These are phyloP conservation scores for Chauna torquata DNA, from an alignment of 2,113 vertebrate genomes.

Conservation along the genomic window DNA sequence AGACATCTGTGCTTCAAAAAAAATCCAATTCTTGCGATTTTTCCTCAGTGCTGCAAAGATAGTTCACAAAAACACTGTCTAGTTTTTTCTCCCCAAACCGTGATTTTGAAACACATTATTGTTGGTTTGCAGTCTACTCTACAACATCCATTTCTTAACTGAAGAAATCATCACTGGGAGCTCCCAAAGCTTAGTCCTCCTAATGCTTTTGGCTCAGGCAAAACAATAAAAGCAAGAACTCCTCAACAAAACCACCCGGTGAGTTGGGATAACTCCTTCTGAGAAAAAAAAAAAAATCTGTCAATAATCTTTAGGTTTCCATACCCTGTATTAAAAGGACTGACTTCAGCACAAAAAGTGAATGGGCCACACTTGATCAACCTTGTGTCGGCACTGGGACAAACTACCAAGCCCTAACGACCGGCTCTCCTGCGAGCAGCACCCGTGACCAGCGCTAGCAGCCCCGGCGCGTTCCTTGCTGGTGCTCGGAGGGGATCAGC, in stretches of 20 bases:
- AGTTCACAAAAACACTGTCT: conserved; percentile 33
- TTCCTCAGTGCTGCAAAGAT: conserved; percentile 16
- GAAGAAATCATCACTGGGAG: not conserved
- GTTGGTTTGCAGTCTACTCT: not conserved
- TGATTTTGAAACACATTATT: accelerated
- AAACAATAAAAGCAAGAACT: not conserved
- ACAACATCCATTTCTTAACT: not conserved
- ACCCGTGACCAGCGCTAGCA: accelerated
- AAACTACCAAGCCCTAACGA: accelerated
- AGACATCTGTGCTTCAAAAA: not conserved
- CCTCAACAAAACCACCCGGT: not conserved
- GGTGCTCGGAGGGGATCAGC: not conserved
- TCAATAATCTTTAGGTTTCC: accelerated
- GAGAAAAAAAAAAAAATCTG: not conserved
- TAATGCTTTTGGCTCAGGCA: not conserved
- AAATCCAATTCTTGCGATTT: not conserved
- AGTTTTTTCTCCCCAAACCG: not conserved
- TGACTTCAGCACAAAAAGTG: not conserved
- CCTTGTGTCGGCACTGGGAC: accelerated
- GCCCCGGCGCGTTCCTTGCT: too few species aligned
- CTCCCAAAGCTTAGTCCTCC: not conserved
- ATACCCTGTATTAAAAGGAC: not conserved
- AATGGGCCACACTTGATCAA: accelerated
- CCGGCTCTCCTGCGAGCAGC: not conserved
- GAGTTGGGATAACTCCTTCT: not conserved